These are phyloP conservation scores for Hirundo rustica DNA, from an alignment of 2,797 vertebrate species.

Conservation along the genomic window DNA sequence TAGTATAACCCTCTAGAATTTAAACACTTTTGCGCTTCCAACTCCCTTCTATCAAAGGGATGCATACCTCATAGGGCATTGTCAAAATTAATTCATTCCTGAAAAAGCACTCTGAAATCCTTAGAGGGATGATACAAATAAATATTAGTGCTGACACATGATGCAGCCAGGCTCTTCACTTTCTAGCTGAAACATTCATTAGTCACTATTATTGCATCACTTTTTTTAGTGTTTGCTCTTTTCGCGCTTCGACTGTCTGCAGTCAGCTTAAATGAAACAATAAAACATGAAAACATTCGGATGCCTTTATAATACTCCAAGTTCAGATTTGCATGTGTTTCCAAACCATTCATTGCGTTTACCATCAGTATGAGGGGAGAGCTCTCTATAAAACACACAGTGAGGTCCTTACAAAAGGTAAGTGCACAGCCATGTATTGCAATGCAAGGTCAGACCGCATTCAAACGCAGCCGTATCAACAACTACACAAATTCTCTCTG, in stretches of 20 bases:
- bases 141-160: conserved; percentile 31
- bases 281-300: neutral
- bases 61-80: conserved; percentile 38
- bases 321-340: neutral
- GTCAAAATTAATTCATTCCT: conserved; percentile 59
- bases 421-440: neutral
- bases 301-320: neutral
- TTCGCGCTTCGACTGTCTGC: neutral
- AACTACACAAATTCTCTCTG: neutral
- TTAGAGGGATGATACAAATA: conserved; percentile 45
- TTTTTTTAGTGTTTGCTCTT: conserved; percentile 17
- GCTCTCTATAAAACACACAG: neutral
- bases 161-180: conserved; percentile 9
- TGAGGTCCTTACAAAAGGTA: neutral
- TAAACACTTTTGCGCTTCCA: neutral
- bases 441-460: neutral
- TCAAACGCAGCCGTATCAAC: neutral
- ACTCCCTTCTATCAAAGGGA: neutral
- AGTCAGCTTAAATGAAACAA: conserved; percentile 2
- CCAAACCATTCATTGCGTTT: neutral
- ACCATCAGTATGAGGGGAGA: neutral
- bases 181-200: conserved; percentile 26
- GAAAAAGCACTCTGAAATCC: conserved; percentile 54
- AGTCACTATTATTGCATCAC: neutral
- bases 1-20: neutral